Conservation (phyloP, 2,113 vertebrate genomes). For the Chamaea fasciata region DNA sequence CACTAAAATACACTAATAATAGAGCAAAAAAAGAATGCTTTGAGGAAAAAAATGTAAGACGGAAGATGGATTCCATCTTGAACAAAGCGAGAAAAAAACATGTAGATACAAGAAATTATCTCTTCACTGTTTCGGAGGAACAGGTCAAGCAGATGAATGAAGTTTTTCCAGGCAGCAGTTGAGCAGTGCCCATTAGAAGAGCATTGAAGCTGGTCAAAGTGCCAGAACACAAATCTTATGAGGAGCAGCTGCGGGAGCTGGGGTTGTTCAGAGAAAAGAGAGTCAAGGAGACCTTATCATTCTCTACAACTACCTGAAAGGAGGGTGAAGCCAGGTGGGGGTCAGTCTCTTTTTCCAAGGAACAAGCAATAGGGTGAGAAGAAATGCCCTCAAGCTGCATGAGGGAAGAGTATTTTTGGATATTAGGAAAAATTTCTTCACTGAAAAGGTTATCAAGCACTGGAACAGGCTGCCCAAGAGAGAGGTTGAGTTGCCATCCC, state of each 20-base stretch:
- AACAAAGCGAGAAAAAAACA: neutral
- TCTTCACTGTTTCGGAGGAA: neutral
- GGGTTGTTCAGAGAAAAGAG: neutral
- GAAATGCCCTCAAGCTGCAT: neutral
- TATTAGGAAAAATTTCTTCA: neutral
- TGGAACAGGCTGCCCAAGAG: neutral
- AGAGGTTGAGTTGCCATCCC: neutral
- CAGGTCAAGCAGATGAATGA: neutral
- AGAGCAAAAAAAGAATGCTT: neutral
- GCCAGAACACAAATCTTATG: neutral
- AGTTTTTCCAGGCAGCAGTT: neutral
- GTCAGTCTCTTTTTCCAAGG: neutral
- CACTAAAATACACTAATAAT: neutral
- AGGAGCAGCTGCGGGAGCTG: neutral
- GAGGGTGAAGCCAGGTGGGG: neutral
- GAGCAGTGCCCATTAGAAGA: neutral
- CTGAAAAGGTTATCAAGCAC: neutral
- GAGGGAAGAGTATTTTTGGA: neutral
- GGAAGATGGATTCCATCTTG: neutral
- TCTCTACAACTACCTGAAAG: neutral
- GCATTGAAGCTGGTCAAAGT: accelerated
- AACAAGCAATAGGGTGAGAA: accelerated
- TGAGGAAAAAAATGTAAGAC: neutral
- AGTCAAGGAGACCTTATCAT: accelerated
- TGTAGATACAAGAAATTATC: neutral